A percentile compares a stretch with the other conserved stretches of the same genome.
Conservation (phyloP, 2,888 invertebrate species). For the Apoderus coryli region DNA sequence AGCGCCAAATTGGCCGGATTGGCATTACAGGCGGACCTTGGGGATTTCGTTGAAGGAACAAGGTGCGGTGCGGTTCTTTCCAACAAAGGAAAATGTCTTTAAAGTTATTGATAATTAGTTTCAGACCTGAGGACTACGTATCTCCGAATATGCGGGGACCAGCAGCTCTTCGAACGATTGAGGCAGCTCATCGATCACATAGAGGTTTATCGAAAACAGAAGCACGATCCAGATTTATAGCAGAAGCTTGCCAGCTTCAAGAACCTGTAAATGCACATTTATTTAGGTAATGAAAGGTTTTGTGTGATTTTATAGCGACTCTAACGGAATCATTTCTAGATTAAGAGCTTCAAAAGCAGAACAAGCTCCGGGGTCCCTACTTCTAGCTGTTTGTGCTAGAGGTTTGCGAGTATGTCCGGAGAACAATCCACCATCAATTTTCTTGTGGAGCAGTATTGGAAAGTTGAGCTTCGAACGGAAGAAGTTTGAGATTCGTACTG, state of each 20-base stretch:
- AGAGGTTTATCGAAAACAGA: conserved; percentile 59
- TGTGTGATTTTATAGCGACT: too few relatives aligned
- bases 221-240: conserved; percentile 78
- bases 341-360: conserved; percentile 65
- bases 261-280: conserved; percentile 85
- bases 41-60: conserved; percentile 50
- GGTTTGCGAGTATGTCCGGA: conserved; percentile 80
- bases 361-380: conserved; percentile 61
- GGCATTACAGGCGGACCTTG: conserved; percentile 85
- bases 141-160: conserved; percentile 49
- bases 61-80: conserved; percentile 21
- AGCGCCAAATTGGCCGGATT: conserved; percentile 63
- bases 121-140: conserved; percentile 76
- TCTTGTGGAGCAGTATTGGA: conserved; percentile 91
- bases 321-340: too few relatives aligned
- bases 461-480: conserved; percentile 93
- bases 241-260: conserved; percentile 69
- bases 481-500: conserved; percentile 90
- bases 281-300: conserved; percentile 42
- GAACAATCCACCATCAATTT: conserved; percentile 55
- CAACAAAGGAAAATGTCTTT: not conserved
- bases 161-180: conserved; percentile 42
- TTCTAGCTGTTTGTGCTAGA: conserved; percentile 82
- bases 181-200: conserved; percentile 71
- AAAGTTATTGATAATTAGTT: too few relatives aligned